Conservation (phyloP, 2,797 vertebrate species). For the Pseudocheirus occidentalis region DNA sequence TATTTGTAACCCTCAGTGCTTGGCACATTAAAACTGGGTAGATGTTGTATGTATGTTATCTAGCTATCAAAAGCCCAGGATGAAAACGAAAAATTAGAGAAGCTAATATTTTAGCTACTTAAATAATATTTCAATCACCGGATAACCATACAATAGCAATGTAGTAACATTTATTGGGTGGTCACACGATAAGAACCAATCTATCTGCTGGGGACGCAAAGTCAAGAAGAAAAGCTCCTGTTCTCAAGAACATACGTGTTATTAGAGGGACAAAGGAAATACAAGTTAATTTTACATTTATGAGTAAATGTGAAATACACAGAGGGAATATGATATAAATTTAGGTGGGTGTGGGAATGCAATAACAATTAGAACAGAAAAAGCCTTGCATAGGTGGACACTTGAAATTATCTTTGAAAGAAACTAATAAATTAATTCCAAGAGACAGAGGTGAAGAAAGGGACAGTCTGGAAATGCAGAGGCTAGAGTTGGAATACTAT, state of each 20-base stretch:
- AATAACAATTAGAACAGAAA: background rate
- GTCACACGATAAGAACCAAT: background rate
- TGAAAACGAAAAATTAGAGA: background rate
- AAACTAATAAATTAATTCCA: background rate
- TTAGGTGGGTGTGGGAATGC: background rate
- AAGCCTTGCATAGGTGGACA: background rate
- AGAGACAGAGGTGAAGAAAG: background rate
- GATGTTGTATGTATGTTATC: background rate
- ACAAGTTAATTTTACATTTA: background rate
- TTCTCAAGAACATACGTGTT: background rate
- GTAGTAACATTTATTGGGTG: background rate
- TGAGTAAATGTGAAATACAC: background rate
- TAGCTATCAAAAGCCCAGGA: background rate
- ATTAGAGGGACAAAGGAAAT: background rate
- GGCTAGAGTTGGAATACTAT: background rate
- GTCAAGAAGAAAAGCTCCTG: background rate
- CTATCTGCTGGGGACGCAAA: background rate
- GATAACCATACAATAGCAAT: background rate
- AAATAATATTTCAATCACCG: background rate
- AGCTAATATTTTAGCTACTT: background rate
- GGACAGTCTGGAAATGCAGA: background rate
- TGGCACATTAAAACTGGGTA: background rate
- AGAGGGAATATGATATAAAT: background rate
- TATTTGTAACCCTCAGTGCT: background rate
- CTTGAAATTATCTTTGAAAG: background rate